Conservation (phyloP, 2,888 invertebrate species). For the Cheilosia vernalis region DNA sequence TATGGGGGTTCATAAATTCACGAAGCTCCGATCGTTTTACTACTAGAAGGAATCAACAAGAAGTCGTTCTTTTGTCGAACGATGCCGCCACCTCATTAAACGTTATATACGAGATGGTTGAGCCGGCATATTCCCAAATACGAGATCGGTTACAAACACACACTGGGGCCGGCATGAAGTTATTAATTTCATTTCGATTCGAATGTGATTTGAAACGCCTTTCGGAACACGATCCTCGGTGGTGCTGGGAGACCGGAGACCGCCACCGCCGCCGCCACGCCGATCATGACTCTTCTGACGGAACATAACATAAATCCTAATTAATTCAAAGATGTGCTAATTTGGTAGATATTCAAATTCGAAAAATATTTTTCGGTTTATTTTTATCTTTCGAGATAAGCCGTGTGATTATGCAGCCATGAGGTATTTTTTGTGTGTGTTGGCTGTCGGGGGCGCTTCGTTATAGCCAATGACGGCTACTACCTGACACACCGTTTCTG, state of each 20-base stretch:
- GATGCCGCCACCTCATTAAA: slow-evolving; percentile 58
- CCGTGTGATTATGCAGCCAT: slow-evolving; percentile 47
- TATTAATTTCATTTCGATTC: slow-evolving; percentile 55
- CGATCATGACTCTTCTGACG: slow-evolving; percentile 48
- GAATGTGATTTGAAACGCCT: slow-evolving; percentile 61
- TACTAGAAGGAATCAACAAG: slow-evolving; percentile 44
- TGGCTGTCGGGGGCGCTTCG: slow-evolving; percentile 49
- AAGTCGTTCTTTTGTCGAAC: slow-evolving; percentile 42
- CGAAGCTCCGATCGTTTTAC: slow-evolving; percentile 16
- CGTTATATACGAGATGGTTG: slow-evolving; percentile 59
- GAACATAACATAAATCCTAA: slow-evolving; percentile 70
- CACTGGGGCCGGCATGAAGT: slow-evolving; percentile 28
- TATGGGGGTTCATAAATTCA: slow-evolving; percentile 49
- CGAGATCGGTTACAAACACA: slow-evolving; percentile 35
- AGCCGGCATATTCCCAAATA: slow-evolving; percentile 35
- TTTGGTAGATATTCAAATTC: slow-evolving; percentile 55
- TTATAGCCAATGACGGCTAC: slow-evolving; percentile 33
- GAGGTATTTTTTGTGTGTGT: slow-evolving; percentile 7
- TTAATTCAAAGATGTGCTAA: slow-evolving; percentile 74
- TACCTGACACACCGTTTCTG: slow-evolving; percentile 51
- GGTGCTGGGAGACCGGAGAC: neutral
- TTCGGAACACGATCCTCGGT: slow-evolving; percentile 36
- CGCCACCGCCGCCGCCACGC: neutral
- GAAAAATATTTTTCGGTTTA: slow-evolving; percentile 41
- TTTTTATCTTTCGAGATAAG: slow-evolving; percentile 17